Evolutionary conservation across 2,113 vertebrate genomes (phyloP), one percentile per base, ranked within the genome.

Genomic region (Phalacrocorax carbo): DNA sequence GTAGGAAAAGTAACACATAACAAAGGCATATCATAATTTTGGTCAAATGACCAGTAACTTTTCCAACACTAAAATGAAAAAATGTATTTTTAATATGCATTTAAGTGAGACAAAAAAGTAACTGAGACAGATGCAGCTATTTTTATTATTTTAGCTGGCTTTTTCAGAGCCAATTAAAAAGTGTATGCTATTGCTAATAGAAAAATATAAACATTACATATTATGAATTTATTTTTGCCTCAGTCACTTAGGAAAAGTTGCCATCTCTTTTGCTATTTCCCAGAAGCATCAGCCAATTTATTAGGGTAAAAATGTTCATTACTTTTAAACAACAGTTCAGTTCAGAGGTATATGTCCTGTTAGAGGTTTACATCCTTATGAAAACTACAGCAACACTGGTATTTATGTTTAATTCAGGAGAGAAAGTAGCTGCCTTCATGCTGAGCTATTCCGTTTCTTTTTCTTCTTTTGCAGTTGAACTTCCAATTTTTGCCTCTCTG

Each of bases 381-480:
- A 91, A 93, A 87, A 82, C 20, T 69, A n/a, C 7, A 62, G 49
- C 71, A 94, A 89, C 30, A 72, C 4, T 70, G 85, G 29, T 30
- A 77, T 89, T 92, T 82, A 58, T 66, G 87, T 89, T 84, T 93
- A 34, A 34, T 64, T 61, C 13, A 66, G 64, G 15, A 82, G 49
- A 86, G 22, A 80, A 80, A 57, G n/a, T 38, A 83, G 58, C 51
- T 78, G 78, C 27, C 57, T 94, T 97, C 88, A 96, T 49, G 73
- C 34, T 3, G 16, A 70, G 21, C 20, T 84, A 34, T 82, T 65
- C 18, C 3, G 13, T 85, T 97, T 98, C 93, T 96, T 98, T 83
- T 97, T 98, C 91, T 97, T 98, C 88, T 96, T 97, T 91, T 36
- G 86, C 49, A 85, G 40, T 15, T 49, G 26, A 66, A 23, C 60